Conservation (phyloP, 2,797 vertebrate species). For the Esox lucius region DNA sequence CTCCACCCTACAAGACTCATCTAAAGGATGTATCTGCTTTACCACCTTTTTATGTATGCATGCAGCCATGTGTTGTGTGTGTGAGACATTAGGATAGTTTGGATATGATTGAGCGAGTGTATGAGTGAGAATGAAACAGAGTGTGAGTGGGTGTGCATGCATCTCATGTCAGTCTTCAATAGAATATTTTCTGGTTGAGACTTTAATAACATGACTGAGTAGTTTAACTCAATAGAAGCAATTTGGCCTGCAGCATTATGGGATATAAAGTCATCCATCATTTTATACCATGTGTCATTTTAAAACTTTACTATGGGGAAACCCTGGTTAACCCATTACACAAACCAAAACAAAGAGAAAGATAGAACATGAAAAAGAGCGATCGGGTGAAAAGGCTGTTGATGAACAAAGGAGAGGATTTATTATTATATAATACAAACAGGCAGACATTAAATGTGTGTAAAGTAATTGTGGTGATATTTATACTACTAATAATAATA, state of each 20-base stretch:
- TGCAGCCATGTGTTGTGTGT: not conserved
- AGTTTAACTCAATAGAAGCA: slow-evolving; percentile 61
- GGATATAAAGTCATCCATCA: slow-evolving; percentile 68
- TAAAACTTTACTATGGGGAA: slow-evolving; percentile 25
- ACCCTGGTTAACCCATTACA: slow-evolving; percentile 39
- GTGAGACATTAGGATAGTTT: not conserved
- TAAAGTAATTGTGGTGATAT: too few relatives aligned
- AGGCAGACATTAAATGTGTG: not conserved
- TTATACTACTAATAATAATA: too few relatives aligned
- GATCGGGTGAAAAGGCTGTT: not conserved
- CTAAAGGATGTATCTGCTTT: slow-evolving; percentile 13
- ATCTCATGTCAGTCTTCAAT: not conserved
- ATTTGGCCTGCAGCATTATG: slow-evolving; percentile 56
- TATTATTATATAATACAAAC: not conserved
- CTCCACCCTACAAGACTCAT: slow-evolving; percentile 37
- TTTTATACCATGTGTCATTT: not conserved
- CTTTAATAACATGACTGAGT: slow-evolving; percentile 51
- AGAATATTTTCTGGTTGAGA: slow-evolving; percentile 37
- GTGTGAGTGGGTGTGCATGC: slow-evolving; percentile 12
- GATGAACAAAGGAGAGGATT: not conserved
- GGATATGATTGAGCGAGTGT: not conserved
- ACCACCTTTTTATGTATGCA: slow-evolving; percentile 16
- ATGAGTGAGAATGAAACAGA: slow-evolving; percentile 4
- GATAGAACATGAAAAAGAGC: not conserved
- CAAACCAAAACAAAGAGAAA: not conserved